Evolutionary conservation across 2,797 vertebrate genomes (phyloP).

Genomic region (Hoplostethus atlanticus): DNA sequence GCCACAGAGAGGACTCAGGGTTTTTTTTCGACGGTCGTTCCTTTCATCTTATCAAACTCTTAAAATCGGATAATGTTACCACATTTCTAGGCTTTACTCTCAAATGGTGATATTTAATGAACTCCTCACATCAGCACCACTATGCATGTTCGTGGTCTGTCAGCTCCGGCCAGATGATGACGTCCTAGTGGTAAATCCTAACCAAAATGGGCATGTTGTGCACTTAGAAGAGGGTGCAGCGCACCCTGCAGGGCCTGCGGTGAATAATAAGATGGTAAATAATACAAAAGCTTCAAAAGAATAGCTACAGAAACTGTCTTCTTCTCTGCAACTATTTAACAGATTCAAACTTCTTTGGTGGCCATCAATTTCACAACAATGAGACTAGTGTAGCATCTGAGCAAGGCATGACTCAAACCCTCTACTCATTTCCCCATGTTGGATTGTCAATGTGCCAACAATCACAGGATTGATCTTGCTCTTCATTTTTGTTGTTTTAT

Average conservation of each 20-base stretch:
- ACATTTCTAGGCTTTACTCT: conserved; percentile 1
- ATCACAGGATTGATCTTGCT: too few relatives aligned
- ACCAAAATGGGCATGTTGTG: conserved; percentile 15
- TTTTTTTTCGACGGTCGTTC: conserved; percentile 6
- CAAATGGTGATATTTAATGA: conserved; percentile 36
- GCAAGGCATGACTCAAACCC: too few relatives aligned
- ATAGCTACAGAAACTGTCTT: too few relatives aligned
- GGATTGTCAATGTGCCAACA: too few relatives aligned
- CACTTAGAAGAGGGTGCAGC: conserved; percentile 36
- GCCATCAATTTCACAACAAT: too few relatives aligned
- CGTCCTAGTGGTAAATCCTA: conserved; percentile 20
- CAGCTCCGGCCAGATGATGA: conserved; percentile 43
- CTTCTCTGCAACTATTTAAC: too few relatives aligned
- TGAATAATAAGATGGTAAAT: not conserved
- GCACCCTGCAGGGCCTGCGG: conserved; percentile 61
- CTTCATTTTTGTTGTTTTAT: too few relatives aligned
- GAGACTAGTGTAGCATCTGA: too few relatives aligned
- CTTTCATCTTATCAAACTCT: not conserved
- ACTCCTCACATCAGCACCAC: conserved; percentile 79
- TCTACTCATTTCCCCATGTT: too few relatives aligned
- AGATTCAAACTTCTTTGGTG: too few relatives aligned
- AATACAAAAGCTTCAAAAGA: not conserved
- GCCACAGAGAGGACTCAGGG: conserved; percentile 5
- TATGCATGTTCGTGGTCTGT: conserved; percentile 33
- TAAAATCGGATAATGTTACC: not conserved